These are phyloP conservation scores for Drosophila parabipectinata DNA, from an alignment of 1,140 invertebrate species.

Conservation along the genomic window DNA sequence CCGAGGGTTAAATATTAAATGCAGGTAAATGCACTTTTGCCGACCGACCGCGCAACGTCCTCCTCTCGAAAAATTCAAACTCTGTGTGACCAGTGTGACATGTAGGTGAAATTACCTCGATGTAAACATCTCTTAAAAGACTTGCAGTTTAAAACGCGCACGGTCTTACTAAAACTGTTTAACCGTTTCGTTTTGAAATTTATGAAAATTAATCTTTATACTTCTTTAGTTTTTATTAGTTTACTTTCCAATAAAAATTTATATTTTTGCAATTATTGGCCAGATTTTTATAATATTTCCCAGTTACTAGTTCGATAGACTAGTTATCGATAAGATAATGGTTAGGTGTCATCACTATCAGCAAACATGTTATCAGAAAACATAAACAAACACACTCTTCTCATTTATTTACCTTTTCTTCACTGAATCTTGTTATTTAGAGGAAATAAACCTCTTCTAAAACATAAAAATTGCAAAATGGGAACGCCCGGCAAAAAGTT, in stretches of 20 bases:
- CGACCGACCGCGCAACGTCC: slow-evolving; percentile 6
- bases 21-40: slow-evolving; percentile 2
- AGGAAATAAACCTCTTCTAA: neutral
- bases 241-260: too few relatives aligned
- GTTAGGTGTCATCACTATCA: neutral
- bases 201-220: neutral
- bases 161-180: neutral
- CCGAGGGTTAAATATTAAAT: slow-evolving; percentile 1
- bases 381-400: neutral
- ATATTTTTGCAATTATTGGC: too few relatives aligned
- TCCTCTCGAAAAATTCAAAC: neutral
- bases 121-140: neutral
- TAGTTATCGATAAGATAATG: neutral
- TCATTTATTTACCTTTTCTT: too few relatives aligned
- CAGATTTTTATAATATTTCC: too few relatives aligned
- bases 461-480: slow-evolving; percentile 19
- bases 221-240: too few relatives aligned
- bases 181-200: neutral
- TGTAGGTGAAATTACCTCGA: neutral
- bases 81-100: neutral
- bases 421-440: neutral
- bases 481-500: slow-evolving; percentile 51
- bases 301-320: neutral
- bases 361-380: too few relatives aligned
- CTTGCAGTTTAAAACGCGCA: neutral